Base-by-base conservation (phyloP, 2,797 vertebrate species). In the Mormyrops attenuatus region DNA sequence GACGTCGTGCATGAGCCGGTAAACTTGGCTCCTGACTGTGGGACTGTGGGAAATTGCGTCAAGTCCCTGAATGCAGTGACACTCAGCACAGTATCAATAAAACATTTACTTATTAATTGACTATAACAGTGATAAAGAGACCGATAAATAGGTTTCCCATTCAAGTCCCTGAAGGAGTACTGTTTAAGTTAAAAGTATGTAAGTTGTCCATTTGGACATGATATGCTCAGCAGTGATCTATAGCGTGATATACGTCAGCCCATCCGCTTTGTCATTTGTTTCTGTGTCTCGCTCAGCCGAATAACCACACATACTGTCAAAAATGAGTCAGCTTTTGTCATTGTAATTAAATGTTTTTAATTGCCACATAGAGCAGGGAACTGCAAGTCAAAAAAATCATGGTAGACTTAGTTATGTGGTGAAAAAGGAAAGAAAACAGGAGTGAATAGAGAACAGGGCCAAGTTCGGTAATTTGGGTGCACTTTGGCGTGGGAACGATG, bases 1-100 rank as follows among this genome's bases (percentile, higher is more conserved):
- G 89, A 91, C 90, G 82, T 89, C 91, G 91, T 92, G 90, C 0
- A 53, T 90, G 15, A 90, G 22, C 93, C 85, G 91, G 41, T 89
- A 91, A 88, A 93, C 86, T 44, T 55, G 90, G 89, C 93, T 88
- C 90, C 49, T 44, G 82, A 92, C 92, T 88, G 55, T 86, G 92
- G 93, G 90, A 92, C 38, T 55, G 87, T 30, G 26, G 26, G 26
- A 30, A 84, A 89, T 92, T 90, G 91, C 30, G 11, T 52, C 50
- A 30, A 0, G 84, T 53, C 5, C 84, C 26, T 6, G 49, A 86
- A 34, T 9, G 22, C 84, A 9, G 85, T 38, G 5, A 55, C 26
- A 55, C 50, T 8, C 50, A 5, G 30, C 11, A 26, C 44, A 85
- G 41, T 85, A 15, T 85, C 44, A 30, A 52, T 85, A 52, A 30